Conservation (phyloP, 2,888 invertebrate species). For the Eustalomyia histrio region DNA sequence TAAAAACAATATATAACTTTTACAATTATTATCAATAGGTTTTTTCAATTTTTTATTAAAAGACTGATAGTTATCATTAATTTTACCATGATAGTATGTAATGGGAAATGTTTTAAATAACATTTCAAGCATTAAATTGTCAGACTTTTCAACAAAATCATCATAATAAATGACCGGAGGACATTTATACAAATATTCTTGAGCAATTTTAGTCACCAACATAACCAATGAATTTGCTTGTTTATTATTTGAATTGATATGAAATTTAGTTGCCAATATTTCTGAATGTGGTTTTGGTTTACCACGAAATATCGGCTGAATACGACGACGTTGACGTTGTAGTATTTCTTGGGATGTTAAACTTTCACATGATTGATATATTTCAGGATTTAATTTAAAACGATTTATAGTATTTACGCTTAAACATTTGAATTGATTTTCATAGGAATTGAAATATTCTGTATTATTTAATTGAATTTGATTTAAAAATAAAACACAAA, state of each 20-base stretch:
- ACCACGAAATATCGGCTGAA: constrained; percentile 82
- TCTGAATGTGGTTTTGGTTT: constrained; percentile 83
- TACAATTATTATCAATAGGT: constrained; percentile 80
- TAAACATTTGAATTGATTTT: constrained; percentile 27
- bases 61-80: constrained; percentile 80
- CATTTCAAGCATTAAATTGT: constrained; percentile 82
- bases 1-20: constrained; percentile 85
- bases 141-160: constrained; percentile 81
- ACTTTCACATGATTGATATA: constrained; percentile 58
- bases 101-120: constrained; percentile 81
- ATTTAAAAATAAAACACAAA: constrained; percentile 12
- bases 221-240: constrained; percentile 83
- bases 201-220: constrained; percentile 82
- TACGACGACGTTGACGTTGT: constrained; percentile 73
- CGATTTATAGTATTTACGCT: constrained; percentile 60
- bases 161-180: constrained; percentile 86
- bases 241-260: constrained; percentile 78
- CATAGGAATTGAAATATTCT: neutral
- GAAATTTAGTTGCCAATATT: constrained; percentile 81
- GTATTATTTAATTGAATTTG: neutral
- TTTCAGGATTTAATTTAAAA: constrained; percentile 61
- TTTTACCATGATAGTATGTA: constrained; percentile 83
- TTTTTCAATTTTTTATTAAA: constrained; percentile 76
- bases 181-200: constrained; percentile 83
- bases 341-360: neutral